Base-by-base conservation (phyloP, 1,140 invertebrate species). In the Lepidotrigona ventralis region DNA sequence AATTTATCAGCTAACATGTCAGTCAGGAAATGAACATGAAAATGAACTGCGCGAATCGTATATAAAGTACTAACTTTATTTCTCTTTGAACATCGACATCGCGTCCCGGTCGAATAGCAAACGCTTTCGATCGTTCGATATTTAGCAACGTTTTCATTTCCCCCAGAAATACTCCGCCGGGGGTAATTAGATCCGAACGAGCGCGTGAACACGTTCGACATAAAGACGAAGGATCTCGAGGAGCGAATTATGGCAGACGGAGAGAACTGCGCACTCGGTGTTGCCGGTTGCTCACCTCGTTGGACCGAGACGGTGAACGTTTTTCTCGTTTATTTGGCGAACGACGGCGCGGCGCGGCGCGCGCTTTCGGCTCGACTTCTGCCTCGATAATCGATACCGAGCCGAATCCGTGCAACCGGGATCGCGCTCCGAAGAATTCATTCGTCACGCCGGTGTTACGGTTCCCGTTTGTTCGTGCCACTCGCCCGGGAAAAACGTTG, bases 281-380 rank as follows among this genome's bases (percentile, higher is more conserved):
- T n/a, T 29, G 70, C 17, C 26, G 17, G 19, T n/a, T 6, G 39
- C 26, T 46, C 39, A 46, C 39, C 6, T 66, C 80, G 74, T 69
- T 76, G n/a, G 64, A 82, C 63, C 80, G 73, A 58, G 80, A 46
- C 73, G 70, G 19, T 63, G 6, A 33, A 46, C 63, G 39, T 56
- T 76, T n/a, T 83, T 83, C 64, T 60, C 53, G 60, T 60, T 51
- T 26, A 78, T 51, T 46, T 26, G 66, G 51, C 75, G 68, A 79
- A 76, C 26, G n/a, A n/a, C 39, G 39, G 8, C 39, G 39, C 39
- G 39, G 8, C 39, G 39, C 39, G 39, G 9, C 39, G 60, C 60
- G 71, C 23, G 68, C 73, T 58, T 63, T 33, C 72, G 17, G 21
- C 29, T 66, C 71, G 56, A 26, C 14, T 74, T 39, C 15, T 21